Evolutionary conservation across 2,797 vertebrate species (phyloP), one percentile per base, ranked within the genome.

Genomic region (Bryconaethiops microstoma): DNA sequence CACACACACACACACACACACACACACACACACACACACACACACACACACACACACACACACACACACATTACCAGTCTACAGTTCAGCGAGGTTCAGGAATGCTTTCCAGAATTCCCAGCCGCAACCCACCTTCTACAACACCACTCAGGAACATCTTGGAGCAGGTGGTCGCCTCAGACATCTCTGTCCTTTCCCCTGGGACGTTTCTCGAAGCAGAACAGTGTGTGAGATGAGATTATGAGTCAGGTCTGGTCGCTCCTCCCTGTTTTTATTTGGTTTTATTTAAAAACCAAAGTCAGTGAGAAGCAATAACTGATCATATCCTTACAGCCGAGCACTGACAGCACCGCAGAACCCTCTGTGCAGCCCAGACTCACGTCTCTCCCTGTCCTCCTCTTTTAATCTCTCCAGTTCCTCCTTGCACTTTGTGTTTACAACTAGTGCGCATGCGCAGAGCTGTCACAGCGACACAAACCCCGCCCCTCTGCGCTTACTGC

Each of bases 141-240:
- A 98, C 97, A 4, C 97, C 97, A 76, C 96, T 94, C 57, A 98
- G 93, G 86, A 99, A 99, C 90, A 93, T 1, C 88, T 23, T 82
- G 39, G 45, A 40, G 25, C 48, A 42, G 5, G 67, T 25, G 82
- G 5, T 77, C 5, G 80, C 42, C 14, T 82, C 84, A 23, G 87
- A 87, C 92, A 93, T 92, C 68, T 48, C 78, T 69, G 35, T 6
- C 25, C 42, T 10, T 50, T 54, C 35, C 29, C 42, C 10, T 57
- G n/a, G 12, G 71, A 1, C 16, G 52, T n/a, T 40, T 57, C 23
- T 54, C 7, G 21, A 17, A 42, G 68, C 50, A 55, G 69, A 52
- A 39, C 5, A 72, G 52, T 8, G 7, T 19, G 16, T 3, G n/a
- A 23, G 52, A 35, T 25, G 16, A 35, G 13, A 7, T 6, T 29